Base-by-base conservation (phyloP, 2,888 invertebrate species). In the Proisotoma minuta region DNA sequence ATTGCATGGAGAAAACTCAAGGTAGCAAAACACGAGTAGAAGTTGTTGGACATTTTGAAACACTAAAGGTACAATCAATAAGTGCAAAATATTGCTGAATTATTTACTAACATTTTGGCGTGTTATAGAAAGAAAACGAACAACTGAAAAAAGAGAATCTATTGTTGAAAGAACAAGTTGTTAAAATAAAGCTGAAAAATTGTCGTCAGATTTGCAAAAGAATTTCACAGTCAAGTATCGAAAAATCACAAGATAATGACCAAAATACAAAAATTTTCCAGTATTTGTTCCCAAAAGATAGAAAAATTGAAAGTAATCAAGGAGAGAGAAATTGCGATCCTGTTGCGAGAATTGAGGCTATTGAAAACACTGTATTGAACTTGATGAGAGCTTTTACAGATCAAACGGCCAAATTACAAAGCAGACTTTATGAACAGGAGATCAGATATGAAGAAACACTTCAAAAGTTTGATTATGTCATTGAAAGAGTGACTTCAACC, bases 371-470 rank as follows among this genome's bases (percentile, higher is more conserved):
- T 15, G 56, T 63, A n/a, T 49, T 22, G 2, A 15, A 18, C 2
- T 34, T 59, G 22, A 50, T 56, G 15, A 23, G 27, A 10, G 29
- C 53, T 5, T 47, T 39, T 26, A 24, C 43, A 26, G 15, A n/a
- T 2, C 60, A 60, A 24, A 26, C 24, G 1, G 20, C 28, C 8
- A 28, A 34, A 3, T 39, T 63, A 3, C 50, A 60, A 28, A 60
- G 60, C 12, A 49, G 53, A 20, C 27, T 60, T 28, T 57, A 57
- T 20, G 15, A 51, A 1, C 64, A 64, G 28, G 64, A 64, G 27
- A 53, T 60, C 8, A 20, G 64, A 15, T 58, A 64, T 50, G 57
- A 60, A 26, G 60, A 60, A 26, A 60, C 64, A 3, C 24, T 64
- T 2, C 10, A 56, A 22, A 60, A 58, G 27, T 60, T 64, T 49